Evolutionary conservation across 2,797 vertebrate genomes (phyloP), one percentile per base, ranked within the genome.

Genomic region (Hypotaenidia philippensis): DNA sequence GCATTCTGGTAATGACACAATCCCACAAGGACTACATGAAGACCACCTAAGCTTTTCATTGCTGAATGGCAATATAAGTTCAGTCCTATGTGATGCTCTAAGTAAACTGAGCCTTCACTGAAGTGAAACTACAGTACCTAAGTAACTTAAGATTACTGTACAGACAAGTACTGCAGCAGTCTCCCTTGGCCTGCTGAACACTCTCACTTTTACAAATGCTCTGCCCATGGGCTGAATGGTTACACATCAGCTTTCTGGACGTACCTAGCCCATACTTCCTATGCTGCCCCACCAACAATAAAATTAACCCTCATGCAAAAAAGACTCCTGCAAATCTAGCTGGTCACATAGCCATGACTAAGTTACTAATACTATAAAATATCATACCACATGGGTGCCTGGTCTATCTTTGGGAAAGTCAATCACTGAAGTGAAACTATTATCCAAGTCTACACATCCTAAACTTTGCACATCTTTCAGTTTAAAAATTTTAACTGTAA

Each of bases 201-300:
- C 34, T n/a, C 26, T 22, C 13, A 13, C n/a, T 52, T 53, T 27
- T 16, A 14, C 18, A 17, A 5, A n/a, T 14, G 41, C 13, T 31
- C 41, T 36, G 53, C 16, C 20, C 0, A 0, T 8, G n/a, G n/a
- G 13, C 21, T 34, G 40, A 23, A 38, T 0, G 3, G 7, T 41
- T 81, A 41, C n/a, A 3, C 34, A 49, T 34, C 20, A 29, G 17
- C 12, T 63, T 76, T 34, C 64, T 8, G 15, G 11, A 26, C 5
- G 52, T 34, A n/a, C 6, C 55, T 10, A 47, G 16, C 29, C 13
- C 44, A 5, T 17, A 25, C 5, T 26, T 16, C 13, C 40, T 27
- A 40, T 20, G 38, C 20, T 57, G 31, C 12, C 27, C 27, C 40
- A 26, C 21, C 50, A 65, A 7, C 17, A 38, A 15, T 10, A 44